Evolutionary conservation across 1,140 invertebrate genomes (phyloP), one percentile per base, ranked within the genome.

Genomic region (Anthonomus grandis): DNA sequence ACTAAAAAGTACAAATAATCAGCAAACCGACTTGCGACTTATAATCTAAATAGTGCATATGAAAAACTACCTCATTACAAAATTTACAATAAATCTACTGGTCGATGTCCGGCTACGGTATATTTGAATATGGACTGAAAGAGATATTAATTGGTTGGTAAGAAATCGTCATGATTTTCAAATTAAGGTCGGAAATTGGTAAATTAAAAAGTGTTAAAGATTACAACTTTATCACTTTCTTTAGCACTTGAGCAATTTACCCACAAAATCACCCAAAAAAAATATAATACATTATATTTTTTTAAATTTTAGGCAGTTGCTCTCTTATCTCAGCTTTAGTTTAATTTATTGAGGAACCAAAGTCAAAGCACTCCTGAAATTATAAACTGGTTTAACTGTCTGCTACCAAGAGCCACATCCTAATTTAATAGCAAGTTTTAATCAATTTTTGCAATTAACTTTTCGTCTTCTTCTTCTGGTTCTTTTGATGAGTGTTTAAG

Each of bases 41-140:
- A 39, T 12, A 25, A 31, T 18, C 38, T 44, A 36, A 13, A 9
- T 9, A 46, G 52, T 27, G 42, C 38, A 42, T 55, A 46, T 46
- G 42, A 45, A 62, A 62, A 62, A 38, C 44, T 46, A 47, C 39
- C 2, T 60, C 56, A 54, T 66, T 64, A 66, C 58, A 68, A 68
- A 66, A 64, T 68, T 58, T 68, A 66, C 64, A 66, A 59, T 55
- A 37, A 22, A 46, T 12, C 50, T 53, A 53, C 50, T 53, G 50
- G 50, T 53, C 50, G 39, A 27, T 53, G 24, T 42, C 25, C 5
- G 39, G 50, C 5, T 17, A 42, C 10, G 10, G 23, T n/a, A 19
- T 21, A 10, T 48, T 37, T 48, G 15, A 19, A 34, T 3, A 10
- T 34, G 31, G 13, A 34, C 10, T 13, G 13, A 34, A 10, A 2